These are phyloP conservation scores for Ophioderma brevispina DNA, from an alignment of 35 echinoderm and acorn worm genomes.

Conservation along the genomic window DNA sequence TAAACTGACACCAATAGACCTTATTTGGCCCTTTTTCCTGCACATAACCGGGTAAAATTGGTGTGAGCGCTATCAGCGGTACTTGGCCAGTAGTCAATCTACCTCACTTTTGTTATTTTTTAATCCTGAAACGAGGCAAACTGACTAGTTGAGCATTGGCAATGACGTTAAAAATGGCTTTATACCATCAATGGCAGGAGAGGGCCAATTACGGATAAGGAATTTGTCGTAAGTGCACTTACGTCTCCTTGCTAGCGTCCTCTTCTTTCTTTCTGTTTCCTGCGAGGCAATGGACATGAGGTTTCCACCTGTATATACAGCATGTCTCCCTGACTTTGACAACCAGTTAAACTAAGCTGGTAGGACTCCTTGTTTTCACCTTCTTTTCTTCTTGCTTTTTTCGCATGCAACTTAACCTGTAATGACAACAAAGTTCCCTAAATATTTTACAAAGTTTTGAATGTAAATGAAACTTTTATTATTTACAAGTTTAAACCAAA, in stretches of 20 bases:
- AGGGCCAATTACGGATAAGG: not conserved
- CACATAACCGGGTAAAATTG: too few relatives aligned
- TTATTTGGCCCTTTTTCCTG: too few relatives aligned
- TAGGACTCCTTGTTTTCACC: constrained; percentile 8
- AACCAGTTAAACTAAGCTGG: constrained; percentile 75
- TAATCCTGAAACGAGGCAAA: too few relatives aligned
- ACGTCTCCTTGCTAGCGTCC: constrained; percentile 64
- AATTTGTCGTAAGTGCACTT: too few relatives aligned
- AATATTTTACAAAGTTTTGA: not conserved
- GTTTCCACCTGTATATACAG: constrained; percentile 91
- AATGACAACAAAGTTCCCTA: not conserved
- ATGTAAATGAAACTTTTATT: not conserved
- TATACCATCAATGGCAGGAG: too few relatives aligned
- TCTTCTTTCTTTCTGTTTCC: constrained; percentile 73
- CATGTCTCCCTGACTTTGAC: constrained; percentile 83
- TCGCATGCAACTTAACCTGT: too few relatives aligned
- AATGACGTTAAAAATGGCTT: not conserved
- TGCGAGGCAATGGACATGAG: constrained; percentile 83
- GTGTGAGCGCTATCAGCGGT: too few relatives aligned
- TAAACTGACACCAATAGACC: too few relatives aligned
- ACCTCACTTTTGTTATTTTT: too few relatives aligned
- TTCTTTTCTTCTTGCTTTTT: too few relatives aligned
- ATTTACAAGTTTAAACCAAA: not conserved
- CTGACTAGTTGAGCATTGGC: too few relatives aligned
- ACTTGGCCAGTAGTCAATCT: too few relatives aligned